phyloP scores from a whole-genome alignment of 1,140 invertebrate species.

The Manduca sexta region DNA sequence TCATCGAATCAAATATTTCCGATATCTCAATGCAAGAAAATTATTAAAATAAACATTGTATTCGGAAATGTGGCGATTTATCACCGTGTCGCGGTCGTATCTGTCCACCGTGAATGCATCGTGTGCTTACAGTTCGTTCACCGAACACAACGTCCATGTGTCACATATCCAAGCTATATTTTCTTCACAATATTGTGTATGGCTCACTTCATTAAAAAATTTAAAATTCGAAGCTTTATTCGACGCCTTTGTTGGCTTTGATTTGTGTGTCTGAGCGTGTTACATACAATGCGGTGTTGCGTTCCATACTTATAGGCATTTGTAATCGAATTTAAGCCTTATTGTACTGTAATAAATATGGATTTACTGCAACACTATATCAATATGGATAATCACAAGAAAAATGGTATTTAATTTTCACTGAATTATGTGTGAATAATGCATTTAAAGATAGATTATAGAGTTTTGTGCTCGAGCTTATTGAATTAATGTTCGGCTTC shows the following conservation, averaged over 20 bases:
- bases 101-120: not conserved
- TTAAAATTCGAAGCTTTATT: constrained; percentile 57
- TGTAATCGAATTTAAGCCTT: constrained; percentile 27
- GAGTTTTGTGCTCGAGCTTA: constrained; percentile 33
- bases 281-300: constrained; percentile 42
- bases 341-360: constrained; percentile 1
- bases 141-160: constrained; percentile 22
- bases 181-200: constrained; percentile 54
- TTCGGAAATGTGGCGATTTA: too few relatives aligned
- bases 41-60: too few relatives aligned
- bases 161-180: constrained; percentile 36
- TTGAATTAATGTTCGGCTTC: constrained; percentile 24
- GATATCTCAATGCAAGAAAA: too few relatives aligned
- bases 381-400: constrained; percentile 3
- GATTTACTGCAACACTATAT: too few relatives aligned
- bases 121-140: constrained; percentile 1
- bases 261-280: constrained; percentile 55
- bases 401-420: constrained; percentile 37
- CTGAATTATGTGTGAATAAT: constrained; percentile 31
- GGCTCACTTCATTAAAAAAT: constrained; percentile 64
- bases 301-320: constrained; percentile 18
- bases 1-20: too few relatives aligned
- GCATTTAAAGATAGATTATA: constrained; percentile 34
- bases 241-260: constrained; percentile 50
- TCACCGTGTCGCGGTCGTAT: not conserved